A percentile compares a stretch with the other conserved stretches of the same genome.
phyloP scores from a whole-genome alignment of 1,140 invertebrate genomes.

The Pteromalus puparum region DNA sequence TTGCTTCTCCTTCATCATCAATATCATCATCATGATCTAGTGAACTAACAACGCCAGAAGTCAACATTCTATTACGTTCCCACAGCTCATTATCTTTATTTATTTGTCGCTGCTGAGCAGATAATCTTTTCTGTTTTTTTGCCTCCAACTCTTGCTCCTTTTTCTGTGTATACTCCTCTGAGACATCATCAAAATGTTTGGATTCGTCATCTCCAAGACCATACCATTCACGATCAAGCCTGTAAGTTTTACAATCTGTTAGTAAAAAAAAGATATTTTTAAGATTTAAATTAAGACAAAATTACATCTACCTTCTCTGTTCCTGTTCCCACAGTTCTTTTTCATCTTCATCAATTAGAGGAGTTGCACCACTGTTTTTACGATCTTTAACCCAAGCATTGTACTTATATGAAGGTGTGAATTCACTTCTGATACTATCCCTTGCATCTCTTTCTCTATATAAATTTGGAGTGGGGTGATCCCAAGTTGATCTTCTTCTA shows the following conservation, averaged over 20 bases:
- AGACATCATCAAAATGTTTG: constrained; percentile 93
- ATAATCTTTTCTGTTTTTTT: constrained; percentile 92
- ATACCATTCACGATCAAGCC: constrained; percentile 98
- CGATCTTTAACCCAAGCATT: constrained; percentile 86
- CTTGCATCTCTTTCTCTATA: constrained; percentile 71
- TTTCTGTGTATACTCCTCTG: constrained; percentile 92
- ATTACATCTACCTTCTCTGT: constrained; percentile 78
- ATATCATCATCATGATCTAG: constrained; percentile 94
- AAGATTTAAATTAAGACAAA: neutral
- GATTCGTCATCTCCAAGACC: constrained; percentile 93
- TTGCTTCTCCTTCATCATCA: constrained; percentile 93
- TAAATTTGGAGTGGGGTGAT: constrained; percentile 90
- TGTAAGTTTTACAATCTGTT: constrained; percentile 56
- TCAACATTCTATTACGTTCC: constrained; percentile 99
- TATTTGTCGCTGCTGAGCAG: constrained; percentile 95
- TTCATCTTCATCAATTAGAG: constrained; percentile 81
- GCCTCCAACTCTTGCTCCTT: constrained; percentile 95
- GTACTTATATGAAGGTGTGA: constrained; percentile 92
- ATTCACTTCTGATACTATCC: constrained; percentile 78
- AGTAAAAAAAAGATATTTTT: constrained; percentile 10
- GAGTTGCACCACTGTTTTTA: constrained; percentile 80
- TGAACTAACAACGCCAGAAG: constrained; percentile 94
- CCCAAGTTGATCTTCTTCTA: constrained; percentile 89
- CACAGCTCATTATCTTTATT: constrained; percentile 99
- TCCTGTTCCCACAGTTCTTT: constrained; percentile 93